Percentiles rank a stretch among this genome's conserved stretches.
These are phyloP conservation scores for Notodonta ziczac DNA, from an alignment of 2,888 invertebrate species.

Conservation along the genomic window DNA sequence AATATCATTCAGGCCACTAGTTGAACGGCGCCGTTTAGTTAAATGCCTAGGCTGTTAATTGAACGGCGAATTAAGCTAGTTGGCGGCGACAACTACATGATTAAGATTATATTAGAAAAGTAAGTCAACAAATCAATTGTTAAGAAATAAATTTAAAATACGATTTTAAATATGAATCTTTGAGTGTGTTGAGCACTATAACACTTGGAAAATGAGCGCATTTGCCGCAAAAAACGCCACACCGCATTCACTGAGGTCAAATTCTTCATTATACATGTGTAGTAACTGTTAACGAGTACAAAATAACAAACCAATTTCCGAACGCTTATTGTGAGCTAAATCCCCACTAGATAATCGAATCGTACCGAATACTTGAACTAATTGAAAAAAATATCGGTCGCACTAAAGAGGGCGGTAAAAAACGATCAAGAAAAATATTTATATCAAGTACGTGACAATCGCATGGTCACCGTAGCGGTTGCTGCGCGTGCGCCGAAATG, in stretches of 20 bases:
- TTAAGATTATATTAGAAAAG: too few relatives aligned
- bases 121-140: too few relatives aligned
- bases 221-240: not conserved
- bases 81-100: too few relatives aligned
- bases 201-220: not conserved
- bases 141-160: too few relatives aligned
- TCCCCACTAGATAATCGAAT: slow-evolving; percentile 7
- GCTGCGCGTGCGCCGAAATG: slow-evolving; percentile 69
- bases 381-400: slow-evolving; percentile 48
- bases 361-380: slow-evolving; percentile 34
- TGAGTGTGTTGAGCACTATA: not conserved
- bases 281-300: not conserved
- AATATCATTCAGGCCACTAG: too few relatives aligned
- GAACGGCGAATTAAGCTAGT: too few relatives aligned
- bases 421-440: slow-evolving; percentile 44
- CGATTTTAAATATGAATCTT: not conserved
- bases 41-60: too few relatives aligned
- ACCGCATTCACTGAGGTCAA: not conserved
- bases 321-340: slow-evolving; percentile 1
- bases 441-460: slow-evolving; percentile 60
- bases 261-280: slow-evolving; percentile 1
- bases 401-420: slow-evolving; percentile 32
- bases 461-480: slow-evolving; percentile 58
- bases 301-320: not conserved
- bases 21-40: too few relatives aligned